Evolutionary conservation across 2,113 vertebrate genomes (phyloP).

Genomic region (Mastomys coucha): DNA sequence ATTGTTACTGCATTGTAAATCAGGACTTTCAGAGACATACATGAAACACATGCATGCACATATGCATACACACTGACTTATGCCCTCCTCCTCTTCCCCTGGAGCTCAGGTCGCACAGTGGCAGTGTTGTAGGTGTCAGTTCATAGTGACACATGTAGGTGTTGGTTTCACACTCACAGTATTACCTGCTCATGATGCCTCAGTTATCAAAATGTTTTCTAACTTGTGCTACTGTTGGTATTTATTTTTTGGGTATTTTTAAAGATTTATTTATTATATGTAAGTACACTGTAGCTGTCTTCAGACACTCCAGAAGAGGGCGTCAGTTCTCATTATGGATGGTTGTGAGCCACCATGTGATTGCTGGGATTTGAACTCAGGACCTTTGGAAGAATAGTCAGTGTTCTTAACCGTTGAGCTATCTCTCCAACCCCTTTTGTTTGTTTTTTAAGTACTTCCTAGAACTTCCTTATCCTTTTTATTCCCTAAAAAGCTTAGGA

Average conservation of each 20-base stretch:
- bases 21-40: constrained; percentile 56
- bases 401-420: too few relatives aligned
- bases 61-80: background rate
- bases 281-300: too few relatives aligned
- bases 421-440: background rate
- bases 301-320: too few relatives aligned
- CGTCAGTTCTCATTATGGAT: too few relatives aligned
- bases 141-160: background rate
- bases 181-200: constrained; percentile 37
- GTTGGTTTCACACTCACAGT: constrained; percentile 15
- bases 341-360: too few relatives aligned
- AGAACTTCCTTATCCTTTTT: constrained; percentile 17
- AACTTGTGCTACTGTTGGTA: background rate
- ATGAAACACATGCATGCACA: background rate
- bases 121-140: background rate
- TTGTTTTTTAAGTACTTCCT: background rate
- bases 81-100: constrained; percentile 50
- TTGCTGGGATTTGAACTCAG: too few relatives aligned
- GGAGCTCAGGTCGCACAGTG: constrained; percentile 12
- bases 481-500: constrained; percentile 38
- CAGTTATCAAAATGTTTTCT: constrained; percentile 49
- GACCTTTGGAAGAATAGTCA: too few relatives aligned
- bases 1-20: constrained; percentile 56
- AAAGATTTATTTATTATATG: too few relatives aligned
- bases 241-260: background rate